These are phyloP conservation scores for Tanytarsus gracilentus DNA, from an alignment of 2,888 invertebrate genomes.

Conservation along the genomic window DNA sequence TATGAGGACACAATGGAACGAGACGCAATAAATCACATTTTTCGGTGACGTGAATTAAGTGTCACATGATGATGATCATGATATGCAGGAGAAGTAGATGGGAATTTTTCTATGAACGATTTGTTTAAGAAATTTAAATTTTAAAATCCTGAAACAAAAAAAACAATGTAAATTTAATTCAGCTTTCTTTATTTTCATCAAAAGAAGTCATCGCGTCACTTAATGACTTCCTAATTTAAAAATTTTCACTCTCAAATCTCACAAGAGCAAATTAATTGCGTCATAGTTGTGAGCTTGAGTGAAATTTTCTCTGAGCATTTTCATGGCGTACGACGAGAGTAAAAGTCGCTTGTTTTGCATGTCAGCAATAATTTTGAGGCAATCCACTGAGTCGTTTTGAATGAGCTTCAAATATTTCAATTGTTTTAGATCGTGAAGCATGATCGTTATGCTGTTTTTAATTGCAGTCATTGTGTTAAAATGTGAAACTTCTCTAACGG, in stretches of 20 bases:
- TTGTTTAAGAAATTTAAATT: too few species aligned
- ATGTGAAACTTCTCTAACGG: constrained; percentile 17
- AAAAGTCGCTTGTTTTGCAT: not conserved
- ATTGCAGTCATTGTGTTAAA: constrained; percentile 21
- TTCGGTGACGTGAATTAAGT: constrained; percentile 16
- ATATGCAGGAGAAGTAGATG: not conserved
- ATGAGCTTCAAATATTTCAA: constrained; percentile 3
- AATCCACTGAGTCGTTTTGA: constrained; percentile 19
- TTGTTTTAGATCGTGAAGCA: not conserved
- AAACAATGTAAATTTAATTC: not conserved
- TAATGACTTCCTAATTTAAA: too few species aligned
- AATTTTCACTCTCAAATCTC: not conserved
- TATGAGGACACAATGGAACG: constrained; percentile 5
- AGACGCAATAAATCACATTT: constrained; percentile 14
- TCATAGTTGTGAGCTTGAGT: not conserved
- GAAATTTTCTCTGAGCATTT: constrained; percentile 9
- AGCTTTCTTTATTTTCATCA: not conserved
- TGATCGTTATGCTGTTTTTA: constrained; percentile 9
- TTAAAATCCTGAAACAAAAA: not conserved
- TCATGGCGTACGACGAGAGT: constrained; percentile 13
- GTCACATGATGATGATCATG: not conserved
- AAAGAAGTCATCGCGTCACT: too few species aligned
- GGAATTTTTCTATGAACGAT: too few species aligned
- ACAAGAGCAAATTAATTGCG: constrained; percentile 11
- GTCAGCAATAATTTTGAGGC: constrained; percentile 25